phyloP scores from a whole-genome alignment of 2,888 invertebrate genomes.

The Eupeodes luniger region DNA sequence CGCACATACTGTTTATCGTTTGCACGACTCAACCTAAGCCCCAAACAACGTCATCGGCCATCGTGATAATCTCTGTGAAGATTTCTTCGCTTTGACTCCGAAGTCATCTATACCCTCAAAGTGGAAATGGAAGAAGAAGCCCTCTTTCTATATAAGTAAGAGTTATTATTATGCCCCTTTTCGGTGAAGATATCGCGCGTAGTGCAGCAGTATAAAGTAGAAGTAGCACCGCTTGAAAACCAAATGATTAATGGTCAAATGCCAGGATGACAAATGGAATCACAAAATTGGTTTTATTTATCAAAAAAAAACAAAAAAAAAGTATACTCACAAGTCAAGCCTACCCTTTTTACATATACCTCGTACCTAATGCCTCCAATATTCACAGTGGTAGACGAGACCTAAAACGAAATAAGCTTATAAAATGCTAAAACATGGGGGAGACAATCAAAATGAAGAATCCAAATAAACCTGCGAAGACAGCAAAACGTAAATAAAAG shows the following conservation, averaged over 20 bases:
- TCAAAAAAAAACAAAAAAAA: constrained; percentile 68
- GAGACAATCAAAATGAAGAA: constrained; percentile 26
- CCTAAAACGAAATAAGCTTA: constrained; percentile 45
- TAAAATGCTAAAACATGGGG: constrained; percentile 1
- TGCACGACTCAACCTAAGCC: constrained; percentile 38
- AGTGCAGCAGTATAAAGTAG: constrained; percentile 47
- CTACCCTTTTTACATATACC: constrained; percentile 37
- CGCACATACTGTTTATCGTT: constrained; percentile 51
- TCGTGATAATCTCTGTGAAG: constrained; percentile 61
- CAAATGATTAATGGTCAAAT: constrained; percentile 79
- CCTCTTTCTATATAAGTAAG: constrained; percentile 50
- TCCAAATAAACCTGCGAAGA: constrained; percentile 49
- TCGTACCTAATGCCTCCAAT: no score
- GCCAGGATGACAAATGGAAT: constrained; percentile 80
- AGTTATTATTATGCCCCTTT: constrained; percentile 62
- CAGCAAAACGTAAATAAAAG: constrained; percentile 52
- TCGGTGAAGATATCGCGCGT: constrained; percentile 66
- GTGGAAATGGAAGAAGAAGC: constrained; percentile 7
- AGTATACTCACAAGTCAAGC: constrained; percentile 68
- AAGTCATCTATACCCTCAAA: background rate
- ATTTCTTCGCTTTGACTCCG: constrained; percentile 58
- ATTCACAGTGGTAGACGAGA: background rate
- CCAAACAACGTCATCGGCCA: constrained; percentile 40
- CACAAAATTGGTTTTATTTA: constrained; percentile 79
- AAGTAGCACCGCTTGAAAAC: constrained; percentile 49